phyloP scores from a whole-genome alignment of 2,888 invertebrate genomes.

The Drosophila suboccidentalis region DNA sequence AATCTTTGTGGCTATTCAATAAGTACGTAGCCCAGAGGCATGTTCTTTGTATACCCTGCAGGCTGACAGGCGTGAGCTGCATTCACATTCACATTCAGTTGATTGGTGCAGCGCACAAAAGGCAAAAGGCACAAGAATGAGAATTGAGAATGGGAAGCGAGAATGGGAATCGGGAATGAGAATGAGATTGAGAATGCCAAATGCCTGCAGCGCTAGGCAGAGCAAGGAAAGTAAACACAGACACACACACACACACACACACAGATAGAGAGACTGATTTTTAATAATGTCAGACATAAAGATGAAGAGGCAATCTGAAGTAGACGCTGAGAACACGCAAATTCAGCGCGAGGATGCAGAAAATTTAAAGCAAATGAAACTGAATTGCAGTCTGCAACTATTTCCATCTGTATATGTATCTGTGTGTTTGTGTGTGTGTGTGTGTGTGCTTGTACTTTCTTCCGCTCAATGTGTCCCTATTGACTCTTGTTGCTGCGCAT shows the following conservation, averaged over 20 bases:
- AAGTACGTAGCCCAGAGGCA: conserved; percentile 43
- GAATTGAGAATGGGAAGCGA: conserved; percentile 6
- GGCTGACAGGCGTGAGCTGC: conserved; percentile 58
- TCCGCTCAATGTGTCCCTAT: conserved; percentile 34
- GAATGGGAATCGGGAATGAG: neutral
- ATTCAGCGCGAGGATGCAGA: conserved; percentile 59
- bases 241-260: conserved; percentile 2
- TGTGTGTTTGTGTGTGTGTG: conserved; percentile 1
- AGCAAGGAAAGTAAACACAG: conserved; percentile 18
- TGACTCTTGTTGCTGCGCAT: conserved; percentile 55
- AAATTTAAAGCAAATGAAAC: conserved; percentile 77
- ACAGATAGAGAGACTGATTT: conserved; percentile 20
- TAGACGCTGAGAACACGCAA: conserved; percentile 20
- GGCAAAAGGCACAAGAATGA: conserved; percentile 25
- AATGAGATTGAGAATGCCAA: conserved; percentile 35
- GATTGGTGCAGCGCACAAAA: conserved; percentile 58
- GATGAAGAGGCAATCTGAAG: conserved; percentile 12
- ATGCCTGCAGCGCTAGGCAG: conserved; percentile 44
- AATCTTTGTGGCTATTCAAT: conserved; percentile 60
- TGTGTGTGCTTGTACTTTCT: conserved; percentile 1
- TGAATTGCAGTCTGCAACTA: conserved; percentile 46
- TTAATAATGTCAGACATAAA: conserved; percentile 31
- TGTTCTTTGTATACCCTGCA: conserved; percentile 15
- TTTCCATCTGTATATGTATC: neutral
- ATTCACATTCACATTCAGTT: conserved; percentile 69